Evolutionary conservation across 2,888 invertebrate genomes (phyloP), one percentile per base, ranked within the genome.

Genomic region (Halictus quadricinctus): DNA sequence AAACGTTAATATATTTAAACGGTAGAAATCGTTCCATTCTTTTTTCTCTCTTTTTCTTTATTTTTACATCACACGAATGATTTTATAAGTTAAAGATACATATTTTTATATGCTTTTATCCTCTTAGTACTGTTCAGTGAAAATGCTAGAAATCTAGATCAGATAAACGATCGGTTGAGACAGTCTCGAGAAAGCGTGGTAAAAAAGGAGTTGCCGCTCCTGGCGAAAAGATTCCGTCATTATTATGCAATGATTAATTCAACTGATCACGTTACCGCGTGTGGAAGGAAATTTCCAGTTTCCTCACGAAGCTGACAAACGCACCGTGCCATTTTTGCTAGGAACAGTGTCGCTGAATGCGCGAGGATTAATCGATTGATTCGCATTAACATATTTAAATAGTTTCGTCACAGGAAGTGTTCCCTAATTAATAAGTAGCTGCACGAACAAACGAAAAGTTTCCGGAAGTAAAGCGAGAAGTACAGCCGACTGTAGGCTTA

Each of bases 91-190:
- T 43, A 76, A 83, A 80, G 60, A 75, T 80, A 80, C 54, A 75
- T 90, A 89, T 87, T 87, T 84, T 86, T 86, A 72, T 82, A 82
- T 69, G 75, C 75, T 70, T 80, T 60, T 75, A 83, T 64, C 74
- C 10, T 80, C 66, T 80, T 70, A 80, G 75, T 75, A 69, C 10
- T 70, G 58, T 46, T 80, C 58, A 64, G 60, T 46, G 41, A 43
- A 13, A 43, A 43, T 43, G 43, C 21, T 70, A 70, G n/a, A 21
- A 41, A 70, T 70, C 43, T 70, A 43, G 70, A n/a, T 43, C 41
- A 18, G 21, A 66, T 29, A 66, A 43, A 70, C 66, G 36, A 66
- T 66, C 66, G 8, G 15, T 66, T 36, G 18, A 36, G 29, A 41
- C 18, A 66, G 66, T 36, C 36, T 41, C 36, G 18, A 66, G 66